A percentile compares a stretch with the other conserved stretches of the same genome.
Evolutionary conservation across 2,888 invertebrate species (phyloP).

Genomic region (Steromphala cineraria): DNA sequence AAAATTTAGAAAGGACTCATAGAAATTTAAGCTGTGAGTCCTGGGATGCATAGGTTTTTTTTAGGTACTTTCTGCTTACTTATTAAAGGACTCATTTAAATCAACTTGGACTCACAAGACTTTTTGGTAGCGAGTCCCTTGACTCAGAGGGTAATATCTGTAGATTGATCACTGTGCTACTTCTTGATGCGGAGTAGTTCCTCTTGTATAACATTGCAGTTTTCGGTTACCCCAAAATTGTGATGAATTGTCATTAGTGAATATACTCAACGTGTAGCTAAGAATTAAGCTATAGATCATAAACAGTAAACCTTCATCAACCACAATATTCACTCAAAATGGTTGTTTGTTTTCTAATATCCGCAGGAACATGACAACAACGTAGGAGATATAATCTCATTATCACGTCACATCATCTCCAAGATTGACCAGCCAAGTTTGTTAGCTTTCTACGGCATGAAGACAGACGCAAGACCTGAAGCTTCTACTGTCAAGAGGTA

Average conservation of each 20-base stretch:
- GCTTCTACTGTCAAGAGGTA: slow-evolving; percentile 89
- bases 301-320: not conserved
- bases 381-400: slow-evolving; percentile 77
- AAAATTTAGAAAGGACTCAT: no score
- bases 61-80: no score
- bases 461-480: slow-evolving; percentile 85
- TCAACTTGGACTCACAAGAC: not conserved
- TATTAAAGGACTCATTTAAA: no score
- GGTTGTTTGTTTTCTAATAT: not conserved
- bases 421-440: slow-evolving; percentile 87
- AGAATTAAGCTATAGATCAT: not conserved
- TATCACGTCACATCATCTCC: slow-evolving; percentile 82
- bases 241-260: no score
- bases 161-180: no score
- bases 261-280: no score
- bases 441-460: slow-evolving; percentile 88
- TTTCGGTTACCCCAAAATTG: no score
- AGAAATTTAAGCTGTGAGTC: no score
- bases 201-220: not conserved
- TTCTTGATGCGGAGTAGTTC: not conserved
- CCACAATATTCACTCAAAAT: not conserved
- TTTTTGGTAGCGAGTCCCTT: no score
- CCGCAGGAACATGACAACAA: slow-evolving; percentile 56
- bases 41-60: no score
- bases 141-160: no score